Base-by-base conservation (phyloP, 1,140 invertebrate genomes). In the Popillia japonica region DNA sequence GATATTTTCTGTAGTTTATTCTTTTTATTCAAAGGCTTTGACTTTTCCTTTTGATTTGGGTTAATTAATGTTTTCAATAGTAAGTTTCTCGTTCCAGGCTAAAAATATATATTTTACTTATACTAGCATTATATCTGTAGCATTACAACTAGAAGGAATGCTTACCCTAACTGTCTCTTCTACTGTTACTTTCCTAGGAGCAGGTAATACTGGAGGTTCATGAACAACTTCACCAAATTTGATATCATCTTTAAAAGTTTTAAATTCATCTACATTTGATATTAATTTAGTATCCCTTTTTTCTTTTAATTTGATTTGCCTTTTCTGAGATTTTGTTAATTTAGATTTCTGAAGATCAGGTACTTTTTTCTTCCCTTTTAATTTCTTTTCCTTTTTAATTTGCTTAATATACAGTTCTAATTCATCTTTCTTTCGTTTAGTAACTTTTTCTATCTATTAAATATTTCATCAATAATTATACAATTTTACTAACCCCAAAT, bases 161-260 rank as follows among this genome's bases (percentile, higher is more conserved):
- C 84, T 86, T 87, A 90, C 89, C 83, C 89, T 87, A 1, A 84
- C 79, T 1, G 84, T 86, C 74, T 79, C 86, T 40, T 82, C 76
- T 61, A 78, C 59, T 72, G 85, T 87, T 22, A 82, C 86, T 82
- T 89, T 89, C 78, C 85, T 88, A 2, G 91, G 90, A 48, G 86
- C 80, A 78, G 84, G 88, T 0, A 93, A 84, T 79, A 86, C 84
- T 22, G 93, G 92, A 14, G 92, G 92, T 77, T 88, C 91, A 83
- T 92, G 90, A n/a, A 85, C 89, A 74, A 92, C 86, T 83, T 93
- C 93, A 2, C 92, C 92, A 87, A 94, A 94, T 82, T 88, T 82
- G 48, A 93, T 86, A 77, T 88, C 85, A 82, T 93, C 92, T 64
- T 86, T 85, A n/a, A 86, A 80, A 10, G 75, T 81, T 22, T 85